Percentiles rank a stretch among this genome's conserved stretches.
phyloP scores from a whole-genome alignment of 2,113 vertebrate genomes.

The Cyprinodon tularosa region DNA sequence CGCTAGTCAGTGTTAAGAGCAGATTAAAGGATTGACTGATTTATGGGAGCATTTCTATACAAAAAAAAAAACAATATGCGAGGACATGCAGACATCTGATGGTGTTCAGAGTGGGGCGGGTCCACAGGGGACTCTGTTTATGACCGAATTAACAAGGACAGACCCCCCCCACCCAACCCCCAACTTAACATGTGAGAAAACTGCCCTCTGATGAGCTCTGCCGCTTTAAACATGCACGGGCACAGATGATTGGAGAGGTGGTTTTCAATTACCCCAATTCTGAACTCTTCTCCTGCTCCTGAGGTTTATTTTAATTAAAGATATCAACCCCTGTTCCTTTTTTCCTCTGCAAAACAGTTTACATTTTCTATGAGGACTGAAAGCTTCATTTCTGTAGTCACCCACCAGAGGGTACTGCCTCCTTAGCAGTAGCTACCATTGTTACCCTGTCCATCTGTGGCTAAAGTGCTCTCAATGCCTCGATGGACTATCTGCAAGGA shows the following conservation, averaged over 20 bases:
- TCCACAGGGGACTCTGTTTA: slow-evolving; percentile 73
- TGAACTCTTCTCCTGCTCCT: slow-evolving; percentile 62
- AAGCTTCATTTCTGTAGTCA: slow-evolving; percentile 54
- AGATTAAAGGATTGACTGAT: neutral
- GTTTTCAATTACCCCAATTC: slow-evolving; percentile 81
- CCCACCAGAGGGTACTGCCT: slow-evolving; percentile 67
- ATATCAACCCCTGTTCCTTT: slow-evolving; percentile 38
- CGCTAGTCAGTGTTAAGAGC: neutral
- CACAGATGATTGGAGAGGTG: slow-evolving; percentile 33
- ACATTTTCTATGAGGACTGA: slow-evolving; percentile 55
- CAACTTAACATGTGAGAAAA: slow-evolving; percentile 76
- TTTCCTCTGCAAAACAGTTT: slow-evolving; percentile 56
- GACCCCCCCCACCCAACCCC: slow-evolving; percentile 57
- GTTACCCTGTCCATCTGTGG: slow-evolving; percentile 53
- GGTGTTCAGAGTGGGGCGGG: slow-evolving; percentile 48
- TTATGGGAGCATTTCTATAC: neutral
- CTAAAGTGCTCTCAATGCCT: slow-evolving; percentile 56
- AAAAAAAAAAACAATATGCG: slow-evolving; percentile 8
- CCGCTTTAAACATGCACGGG: slow-evolving; percentile 75
- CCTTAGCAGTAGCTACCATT: slow-evolving; percentile 31
- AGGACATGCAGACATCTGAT: slow-evolving; percentile 56
- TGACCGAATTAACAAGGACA: slow-evolving; percentile 81
- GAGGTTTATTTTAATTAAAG: slow-evolving; percentile 75
- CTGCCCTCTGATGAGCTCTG: slow-evolving; percentile 73
- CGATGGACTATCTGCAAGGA: slow-evolving; percentile 52